Conservation (phyloP, 2,113 vertebrate genomes). For the Thomomys bottae region DNA sequence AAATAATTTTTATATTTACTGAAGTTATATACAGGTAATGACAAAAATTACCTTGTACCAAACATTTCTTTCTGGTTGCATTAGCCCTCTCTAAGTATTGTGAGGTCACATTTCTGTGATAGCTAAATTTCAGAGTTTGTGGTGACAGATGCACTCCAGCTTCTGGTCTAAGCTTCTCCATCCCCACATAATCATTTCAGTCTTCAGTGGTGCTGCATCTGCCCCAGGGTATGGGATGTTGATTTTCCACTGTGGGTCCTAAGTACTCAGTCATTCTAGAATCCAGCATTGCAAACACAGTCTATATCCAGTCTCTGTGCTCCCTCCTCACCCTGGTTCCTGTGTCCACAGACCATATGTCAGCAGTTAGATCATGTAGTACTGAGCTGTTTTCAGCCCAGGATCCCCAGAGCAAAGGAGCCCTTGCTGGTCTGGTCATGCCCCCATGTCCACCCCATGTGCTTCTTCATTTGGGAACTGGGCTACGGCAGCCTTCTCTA, state of each 20-base stretch:
- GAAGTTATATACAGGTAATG: too few relatives aligned
- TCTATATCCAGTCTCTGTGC: fast-evolving
- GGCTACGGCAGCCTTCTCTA: too few relatives aligned
- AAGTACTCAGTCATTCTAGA: not conserved
- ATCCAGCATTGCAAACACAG: not conserved
- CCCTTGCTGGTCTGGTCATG: not conserved
- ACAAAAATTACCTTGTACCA: not conserved
- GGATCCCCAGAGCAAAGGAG: not conserved
- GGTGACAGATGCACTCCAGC: not conserved
- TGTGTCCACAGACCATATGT: not conserved
- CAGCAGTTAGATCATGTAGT: not conserved
- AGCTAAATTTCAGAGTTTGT: not conserved
- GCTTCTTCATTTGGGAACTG: fast-evolving
- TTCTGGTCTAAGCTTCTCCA: not conserved
- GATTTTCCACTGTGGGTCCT: not conserved
- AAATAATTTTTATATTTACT: not conserved
- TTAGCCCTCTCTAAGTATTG: too few relatives aligned
- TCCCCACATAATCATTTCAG: too few relatives aligned
- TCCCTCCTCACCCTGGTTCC: not conserved
- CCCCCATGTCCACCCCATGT: fast-evolving
- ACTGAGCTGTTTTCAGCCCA: not conserved
- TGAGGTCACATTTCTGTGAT: not conserved
- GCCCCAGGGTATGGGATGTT: too few relatives aligned
- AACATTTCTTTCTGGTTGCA: not conserved
- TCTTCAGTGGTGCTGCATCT: not conserved